Base-by-base conservation (phyloP, 2,888 invertebrate genomes). In the Disparrhopalites patrizii region DNA sequence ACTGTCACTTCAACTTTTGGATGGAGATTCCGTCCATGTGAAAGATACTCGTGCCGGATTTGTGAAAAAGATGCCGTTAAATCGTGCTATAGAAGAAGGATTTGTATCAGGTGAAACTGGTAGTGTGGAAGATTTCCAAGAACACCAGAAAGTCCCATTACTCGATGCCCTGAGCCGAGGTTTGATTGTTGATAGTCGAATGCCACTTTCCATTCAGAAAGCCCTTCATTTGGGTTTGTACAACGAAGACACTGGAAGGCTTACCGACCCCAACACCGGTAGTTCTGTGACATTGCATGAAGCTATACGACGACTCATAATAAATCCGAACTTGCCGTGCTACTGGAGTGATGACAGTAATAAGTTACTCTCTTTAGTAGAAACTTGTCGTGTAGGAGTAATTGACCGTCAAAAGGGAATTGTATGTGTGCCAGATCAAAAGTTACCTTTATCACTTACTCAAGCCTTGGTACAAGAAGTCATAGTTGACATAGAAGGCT, bases 191-290 rank as follows among this genome's bases (percentile, higher is more conserved):
- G 93, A 93, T 77, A 87, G 86, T 72, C 88, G 89, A 79, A 89
- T 88, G 10, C 87, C 91, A 0, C 85, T 92, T 25, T 91, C 91
- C 15, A 79, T 93, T 33, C 93, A 93, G 77, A 83, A 91, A 76
- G 90, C 91, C 0, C 85, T 93, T 61, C 91, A 91, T 78, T 89
- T 91, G 80, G 92, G 93, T 1, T 81, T 92, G 0, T 92, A 92
- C 77, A 90, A 92, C 74, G 88, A 90, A 67, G 83, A 82, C 67
- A 87, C 86, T 0, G 91, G 92, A 13, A 91, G 90, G 81, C 85
- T 95, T 58, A 84, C 87, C 38, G 93, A 95, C 80, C 89, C 90
- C 0, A 84, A 85, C 66, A 89, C 87, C 2, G 88, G 88, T 52
- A 85, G 88, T 68, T 85, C 87, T 76, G 87, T 93, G 3, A 91